Evolutionary conservation across 30 jellyfish, hydroid and myxozoan species (phyloP).

Genomic region (Hydra vulgaris): DNA sequence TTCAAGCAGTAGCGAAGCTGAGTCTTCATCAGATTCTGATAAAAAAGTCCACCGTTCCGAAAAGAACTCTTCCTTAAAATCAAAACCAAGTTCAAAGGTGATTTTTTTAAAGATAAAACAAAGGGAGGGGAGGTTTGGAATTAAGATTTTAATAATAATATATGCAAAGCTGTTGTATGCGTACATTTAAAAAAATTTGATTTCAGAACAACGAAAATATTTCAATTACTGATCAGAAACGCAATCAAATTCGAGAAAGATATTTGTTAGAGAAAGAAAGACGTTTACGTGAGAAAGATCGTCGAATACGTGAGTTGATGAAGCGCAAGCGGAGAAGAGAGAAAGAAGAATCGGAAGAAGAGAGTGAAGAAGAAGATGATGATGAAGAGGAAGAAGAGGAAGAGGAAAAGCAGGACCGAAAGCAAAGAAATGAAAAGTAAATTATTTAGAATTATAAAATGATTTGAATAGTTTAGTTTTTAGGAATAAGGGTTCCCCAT

Average conservation of each 20-base stretch:
- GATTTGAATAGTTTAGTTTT: too few relatives aligned
- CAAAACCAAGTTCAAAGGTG: background rate
- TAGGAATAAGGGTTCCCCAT: too few relatives aligned
- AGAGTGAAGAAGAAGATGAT: conserved; percentile 12
- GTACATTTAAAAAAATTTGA: too few relatives aligned
- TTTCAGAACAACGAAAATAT: background rate
- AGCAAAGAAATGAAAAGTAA: conserved; percentile 13
- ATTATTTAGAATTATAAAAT: too few relatives aligned
- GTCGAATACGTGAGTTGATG: background rate
- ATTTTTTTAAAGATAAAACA: background rate
- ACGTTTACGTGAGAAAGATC: conserved; percentile 12
- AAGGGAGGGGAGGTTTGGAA: background rate
- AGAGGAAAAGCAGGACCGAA: conserved; percentile 14
- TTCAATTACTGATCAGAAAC: background rate
- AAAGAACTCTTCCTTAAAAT: background rate
- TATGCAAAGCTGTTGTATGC: background rate
- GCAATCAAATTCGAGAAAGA: conserved; percentile 6
- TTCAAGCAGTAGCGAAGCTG: conserved; percentile 18
- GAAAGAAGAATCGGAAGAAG: conserved; percentile 15
- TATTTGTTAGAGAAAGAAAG: conserved; percentile 13
- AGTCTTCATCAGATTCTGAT: conserved; percentile 12
- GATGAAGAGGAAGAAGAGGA: conserved; percentile 13
- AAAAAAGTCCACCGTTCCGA: conserved; percentile 3
- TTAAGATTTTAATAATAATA: background rate
- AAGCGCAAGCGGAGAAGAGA: background rate